Base-by-base conservation (phyloP, 1,140 invertebrate species). In the Onthophagus taurus region DNA sequence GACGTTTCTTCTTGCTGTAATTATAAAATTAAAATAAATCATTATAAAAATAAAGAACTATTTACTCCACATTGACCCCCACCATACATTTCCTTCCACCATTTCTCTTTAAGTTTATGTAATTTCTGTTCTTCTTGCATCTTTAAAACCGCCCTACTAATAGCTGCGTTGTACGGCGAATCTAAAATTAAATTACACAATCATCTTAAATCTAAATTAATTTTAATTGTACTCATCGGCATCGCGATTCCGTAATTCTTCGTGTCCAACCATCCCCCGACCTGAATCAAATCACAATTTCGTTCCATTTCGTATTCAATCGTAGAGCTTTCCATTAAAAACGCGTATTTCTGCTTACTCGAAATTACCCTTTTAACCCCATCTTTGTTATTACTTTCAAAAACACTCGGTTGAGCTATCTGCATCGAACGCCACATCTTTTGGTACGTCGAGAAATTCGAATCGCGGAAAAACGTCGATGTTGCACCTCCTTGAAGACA, bases 191-290 rank as follows among this genome's bases (percentile, higher is more conserved):
- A 12, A 5, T 35, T 33, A 8, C 13, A 5, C 17, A 2, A 35
- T 35, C 11, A 18, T 35, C 33, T 14, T 5, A 34, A 34, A 4
- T 17, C 11, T 33, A 36, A 2, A 6, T n/a, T 29, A 21, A 16
- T 21, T 16, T 45, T 23, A 37, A 51, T 20, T 31, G 39, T 45
- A 86, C 83, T 75, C 54, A 82, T 78, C 11, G 71, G 77, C 72
- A 79, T 80, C 18, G 78, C 85, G 51, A 85, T 82, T 4, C 85
- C 85, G 48, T 89, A 90, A 50, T 84, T 84, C 61, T 91, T 91
- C 31, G 75, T 81, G 66, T 91, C 82, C 17, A 90, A 63, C 50
- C 78, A 67, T 31, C 78, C 71, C 31, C 88, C 80, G 50, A 91
- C 77, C 67, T 86, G 80, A 39, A 76, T 78, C 2, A 91, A 64